phyloP scores from a whole-genome alignment of 2,113 vertebrate species.

The Vulpes ferrilata region DNA sequence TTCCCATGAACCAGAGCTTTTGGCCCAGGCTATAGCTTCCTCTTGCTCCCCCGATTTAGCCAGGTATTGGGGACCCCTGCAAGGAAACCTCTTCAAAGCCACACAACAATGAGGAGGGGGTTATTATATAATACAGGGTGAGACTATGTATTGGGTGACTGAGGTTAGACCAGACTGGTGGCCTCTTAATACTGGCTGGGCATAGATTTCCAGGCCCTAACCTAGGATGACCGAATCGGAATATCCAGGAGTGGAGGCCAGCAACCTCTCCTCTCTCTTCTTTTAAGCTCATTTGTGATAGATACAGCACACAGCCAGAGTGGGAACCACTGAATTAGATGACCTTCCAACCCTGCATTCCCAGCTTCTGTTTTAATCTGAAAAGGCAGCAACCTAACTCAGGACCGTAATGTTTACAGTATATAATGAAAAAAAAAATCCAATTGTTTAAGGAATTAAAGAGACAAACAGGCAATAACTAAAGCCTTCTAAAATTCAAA shows the following conservation, averaged over 20 bases:
- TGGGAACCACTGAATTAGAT: neutral
- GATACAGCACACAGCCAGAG: neutral
- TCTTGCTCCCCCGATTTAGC: neutral
- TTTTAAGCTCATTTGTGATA: neutral
- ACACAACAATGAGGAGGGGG: neutral
- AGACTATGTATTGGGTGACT: neutral
- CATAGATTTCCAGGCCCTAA: neutral
- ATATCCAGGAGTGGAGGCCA: neutral
- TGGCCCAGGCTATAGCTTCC: neutral
- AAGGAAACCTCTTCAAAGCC: neutral
- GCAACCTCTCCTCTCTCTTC: neutral
- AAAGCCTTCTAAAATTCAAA: constrained; percentile 14
- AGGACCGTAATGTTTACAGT: neutral
- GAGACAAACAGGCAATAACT: neutral
- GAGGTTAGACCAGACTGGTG: neutral
- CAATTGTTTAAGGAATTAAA: constrained; percentile 39
- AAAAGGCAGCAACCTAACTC: neutral
- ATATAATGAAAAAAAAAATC: neutral
- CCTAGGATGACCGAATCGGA: neutral
- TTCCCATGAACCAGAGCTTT: neutral
- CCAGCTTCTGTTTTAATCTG: neutral
- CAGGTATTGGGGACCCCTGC: neutral
- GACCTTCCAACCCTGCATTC: neutral
- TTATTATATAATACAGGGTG: neutral
- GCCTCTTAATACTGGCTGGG: neutral